Conservation (phyloP, 2,113 vertebrate genomes). For the Trogon surrucura region DNA sequence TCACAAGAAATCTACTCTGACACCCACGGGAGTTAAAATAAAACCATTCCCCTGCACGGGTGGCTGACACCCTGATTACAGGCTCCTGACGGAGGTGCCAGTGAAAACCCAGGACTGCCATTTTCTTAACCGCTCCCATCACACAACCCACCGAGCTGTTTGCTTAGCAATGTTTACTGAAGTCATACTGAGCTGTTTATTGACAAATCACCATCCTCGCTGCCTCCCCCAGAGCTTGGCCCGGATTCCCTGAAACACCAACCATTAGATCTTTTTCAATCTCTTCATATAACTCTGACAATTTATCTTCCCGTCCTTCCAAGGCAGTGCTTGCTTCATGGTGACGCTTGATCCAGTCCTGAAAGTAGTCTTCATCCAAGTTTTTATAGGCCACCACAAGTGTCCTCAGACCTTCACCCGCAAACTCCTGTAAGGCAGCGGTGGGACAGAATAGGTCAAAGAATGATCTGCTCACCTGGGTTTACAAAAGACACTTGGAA, state of each 20-base stretch:
- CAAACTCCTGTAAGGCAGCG: constrained; percentile 84
- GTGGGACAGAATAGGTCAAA: background rate
- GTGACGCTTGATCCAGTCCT: constrained; percentile 83
- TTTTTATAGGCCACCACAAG: constrained; percentile 89
- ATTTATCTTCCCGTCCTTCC: constrained; percentile 82
- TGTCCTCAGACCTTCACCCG: constrained; percentile 90
- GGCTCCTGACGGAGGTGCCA: background rate
- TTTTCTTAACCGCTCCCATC: background rate
- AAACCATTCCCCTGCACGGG: background rate
- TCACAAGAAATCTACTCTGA: background rate
- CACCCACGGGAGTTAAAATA: constrained; percentile 31
- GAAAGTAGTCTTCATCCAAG: constrained; percentile 79
- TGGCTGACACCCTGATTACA: background rate
- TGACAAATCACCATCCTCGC: background rate
- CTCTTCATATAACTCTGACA: constrained; percentile 87
- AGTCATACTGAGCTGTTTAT: constrained; percentile 23
- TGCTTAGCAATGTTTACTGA: constrained; percentile 12
- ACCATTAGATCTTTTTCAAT: constrained; percentile 91
- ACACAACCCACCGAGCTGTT: constrained; percentile 5
- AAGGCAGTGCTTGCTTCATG: constrained; percentile 82
- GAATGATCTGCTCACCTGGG: background rate
- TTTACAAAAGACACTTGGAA: background rate
- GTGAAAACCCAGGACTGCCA: background rate
- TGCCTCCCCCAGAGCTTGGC: constrained; percentile 39
- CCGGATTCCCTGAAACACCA: constrained; percentile 35